These are phyloP conservation scores for Oreochromis grahami DNA, from an alignment of 2,797 vertebrate species.

Conservation along the genomic window DNA sequence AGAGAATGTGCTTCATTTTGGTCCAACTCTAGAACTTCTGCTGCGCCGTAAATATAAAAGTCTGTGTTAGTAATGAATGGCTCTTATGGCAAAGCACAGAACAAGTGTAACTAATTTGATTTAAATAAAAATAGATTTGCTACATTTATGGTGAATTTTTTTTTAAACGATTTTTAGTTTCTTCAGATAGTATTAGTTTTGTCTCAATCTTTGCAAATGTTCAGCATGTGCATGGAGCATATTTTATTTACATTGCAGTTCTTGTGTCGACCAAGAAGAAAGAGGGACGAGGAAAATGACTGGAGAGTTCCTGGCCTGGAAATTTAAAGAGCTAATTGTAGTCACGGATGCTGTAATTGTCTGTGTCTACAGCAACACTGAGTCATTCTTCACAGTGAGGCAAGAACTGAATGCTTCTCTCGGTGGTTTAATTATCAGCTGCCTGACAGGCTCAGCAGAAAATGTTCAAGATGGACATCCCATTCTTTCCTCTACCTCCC, in stretches of 20 bases:
- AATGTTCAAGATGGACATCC: neutral
- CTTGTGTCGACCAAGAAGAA: neutral
- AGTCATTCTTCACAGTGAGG: conserved; percentile 5
- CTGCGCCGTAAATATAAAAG: neutral
- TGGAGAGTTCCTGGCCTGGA: neutral
- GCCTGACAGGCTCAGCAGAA: conserved; percentile 3
- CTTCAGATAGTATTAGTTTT: neutral
- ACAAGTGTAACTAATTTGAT: neutral
- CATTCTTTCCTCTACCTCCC: neutral
- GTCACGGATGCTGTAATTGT: neutral
- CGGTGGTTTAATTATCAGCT: conserved; percentile 28
- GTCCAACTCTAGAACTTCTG: neutral
- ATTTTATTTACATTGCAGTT: neutral
- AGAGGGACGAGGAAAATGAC: neutral
- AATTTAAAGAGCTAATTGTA: conserved; percentile 1
- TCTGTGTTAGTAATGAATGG: neutral
- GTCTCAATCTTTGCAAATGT: neutral
- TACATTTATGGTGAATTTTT: neutral
- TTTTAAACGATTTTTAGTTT: neutral
- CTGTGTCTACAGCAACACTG: neutral
- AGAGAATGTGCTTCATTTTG: neutral
- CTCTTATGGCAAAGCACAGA: neutral
- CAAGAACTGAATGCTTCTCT: conserved; percentile 14
- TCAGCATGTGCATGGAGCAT: neutral
- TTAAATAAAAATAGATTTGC: neutral